Evolutionary conservation across 2,888 invertebrate genomes (phyloP).

Genomic region (Andrena marginata): DNA sequence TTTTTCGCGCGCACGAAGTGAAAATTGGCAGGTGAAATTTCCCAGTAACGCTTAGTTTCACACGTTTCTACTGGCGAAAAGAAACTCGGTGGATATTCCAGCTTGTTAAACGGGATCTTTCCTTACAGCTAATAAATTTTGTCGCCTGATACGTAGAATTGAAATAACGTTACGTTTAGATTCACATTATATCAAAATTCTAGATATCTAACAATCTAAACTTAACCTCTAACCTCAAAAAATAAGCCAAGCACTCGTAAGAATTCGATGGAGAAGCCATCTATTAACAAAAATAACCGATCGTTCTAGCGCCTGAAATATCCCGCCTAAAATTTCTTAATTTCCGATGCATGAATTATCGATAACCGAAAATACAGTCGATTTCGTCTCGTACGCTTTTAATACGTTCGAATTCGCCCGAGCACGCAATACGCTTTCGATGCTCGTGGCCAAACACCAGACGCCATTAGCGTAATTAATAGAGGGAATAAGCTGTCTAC

Average conservation of each 20-base stretch:
- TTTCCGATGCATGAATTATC: not conserved
- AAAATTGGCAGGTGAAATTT: slow-evolving; percentile 21
- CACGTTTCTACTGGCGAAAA: not conserved
- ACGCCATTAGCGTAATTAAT: slow-evolving; percentile 26
- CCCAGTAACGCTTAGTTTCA: not conserved
- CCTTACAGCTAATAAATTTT: too few species aligned
- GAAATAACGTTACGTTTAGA: too few species aligned
- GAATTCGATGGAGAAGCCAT: not conserved
- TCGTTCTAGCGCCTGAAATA: not conserved
- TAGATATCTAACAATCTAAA: too few species aligned
- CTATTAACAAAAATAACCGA: not conserved
- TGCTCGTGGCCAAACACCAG: not conserved
- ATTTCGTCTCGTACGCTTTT: not conserved
- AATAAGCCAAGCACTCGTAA: not conserved
- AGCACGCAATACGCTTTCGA: not conserved
- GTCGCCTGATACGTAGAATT: too few species aligned
- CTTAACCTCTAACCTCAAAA: too few species aligned
- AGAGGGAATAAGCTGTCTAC: slow-evolving; percentile 21
- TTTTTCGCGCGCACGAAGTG: slow-evolving; percentile 17
- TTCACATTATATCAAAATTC: too few species aligned
- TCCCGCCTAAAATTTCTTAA: not conserved
- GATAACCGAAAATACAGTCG: not conserved
- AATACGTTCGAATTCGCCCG: not conserved
- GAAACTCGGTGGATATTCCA: not conserved
- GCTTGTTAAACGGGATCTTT: not conserved